These are phyloP conservation scores for Tipula lateralis DNA, from an alignment of 2,888 invertebrate species.

Conservation along the genomic window DNA sequence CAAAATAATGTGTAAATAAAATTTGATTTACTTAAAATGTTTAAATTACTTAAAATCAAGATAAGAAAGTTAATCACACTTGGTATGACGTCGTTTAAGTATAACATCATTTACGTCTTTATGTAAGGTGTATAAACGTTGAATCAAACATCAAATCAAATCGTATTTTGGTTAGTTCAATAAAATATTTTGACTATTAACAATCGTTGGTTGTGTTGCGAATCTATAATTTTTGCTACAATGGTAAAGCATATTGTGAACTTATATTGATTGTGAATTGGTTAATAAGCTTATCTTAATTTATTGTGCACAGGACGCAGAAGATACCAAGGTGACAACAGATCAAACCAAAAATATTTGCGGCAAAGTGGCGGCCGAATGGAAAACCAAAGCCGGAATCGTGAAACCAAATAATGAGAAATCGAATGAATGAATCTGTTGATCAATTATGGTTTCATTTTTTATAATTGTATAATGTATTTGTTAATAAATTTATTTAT, in stretches of 20 bases:
- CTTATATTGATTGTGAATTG: not conserved
- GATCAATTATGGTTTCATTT: too few relatives aligned
- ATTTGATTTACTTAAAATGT: not conserved
- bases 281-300: not conserved
- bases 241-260: not conserved
- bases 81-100: not conserved
- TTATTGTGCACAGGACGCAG: not conserved
- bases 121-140: not conserved
- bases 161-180: not conserved
- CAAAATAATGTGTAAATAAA: not conserved
- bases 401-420: not conserved
- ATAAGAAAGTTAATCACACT: not conserved
- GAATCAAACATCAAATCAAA: not conserved
- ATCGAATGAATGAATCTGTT: not conserved
- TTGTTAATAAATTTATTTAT: not conserved
- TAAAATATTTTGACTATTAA: not conserved
- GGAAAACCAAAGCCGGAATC: not conserved
- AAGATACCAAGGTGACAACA: not conserved
- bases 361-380: not conserved
- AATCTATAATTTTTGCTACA: not conserved
- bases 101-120: not conserved
- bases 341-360: not conserved
- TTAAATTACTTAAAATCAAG: not conserved
- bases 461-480: not conserved
- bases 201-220: not conserved